Base-by-base conservation (phyloP, 2,797 vertebrate genomes). In the Bryconaethiops microstoma region DNA sequence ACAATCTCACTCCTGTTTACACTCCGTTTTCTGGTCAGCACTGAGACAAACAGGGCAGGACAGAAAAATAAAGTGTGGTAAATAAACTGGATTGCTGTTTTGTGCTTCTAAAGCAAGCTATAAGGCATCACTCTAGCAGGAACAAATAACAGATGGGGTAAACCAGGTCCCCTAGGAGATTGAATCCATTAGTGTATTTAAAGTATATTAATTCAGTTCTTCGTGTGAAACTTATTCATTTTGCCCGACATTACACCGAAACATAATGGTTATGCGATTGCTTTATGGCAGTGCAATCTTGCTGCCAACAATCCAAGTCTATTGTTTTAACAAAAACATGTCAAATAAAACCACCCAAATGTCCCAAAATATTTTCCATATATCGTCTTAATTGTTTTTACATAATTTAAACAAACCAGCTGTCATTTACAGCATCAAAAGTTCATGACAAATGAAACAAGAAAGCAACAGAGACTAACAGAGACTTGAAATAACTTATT, bases 1-100 rank as follows among this genome's bases (percentile, higher is more conserved):
- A 92, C 86, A 84, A 86, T 81, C 87, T 65, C 23, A 77, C 82
- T 87, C 87, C 84, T 75, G 60, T 75, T 87, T 85, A 63, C 76
- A 52, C 84, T 82, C 81, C 71, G 75, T 79, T 74, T 52, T 84
- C 82, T 71, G 82, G 63, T 85, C 72, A 85, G 21, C 65, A 7
- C 2, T 4, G 78, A 87, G 74, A 85, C 85, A 90, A 89, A 86
- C 3, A 13, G 80, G 63, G 86, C 79, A 84, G 84, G 64, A 87
- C 82, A 74, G 86, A 88, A 63, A 35, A 75, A 90, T 80, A 89
- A 88, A 88, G 85, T 76, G 29, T 52, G 48, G 3, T 48, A 7
- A 73, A 72, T 68, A 83, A 72, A 21, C 52, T 55, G 67, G 10
- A 50, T 40, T 40, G 60, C 35, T 76, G 74, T 42, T 77, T 67